Base-by-base conservation (phyloP, 2,113 vertebrate genomes). In the Psammodynastes pulverulentus region DNA sequence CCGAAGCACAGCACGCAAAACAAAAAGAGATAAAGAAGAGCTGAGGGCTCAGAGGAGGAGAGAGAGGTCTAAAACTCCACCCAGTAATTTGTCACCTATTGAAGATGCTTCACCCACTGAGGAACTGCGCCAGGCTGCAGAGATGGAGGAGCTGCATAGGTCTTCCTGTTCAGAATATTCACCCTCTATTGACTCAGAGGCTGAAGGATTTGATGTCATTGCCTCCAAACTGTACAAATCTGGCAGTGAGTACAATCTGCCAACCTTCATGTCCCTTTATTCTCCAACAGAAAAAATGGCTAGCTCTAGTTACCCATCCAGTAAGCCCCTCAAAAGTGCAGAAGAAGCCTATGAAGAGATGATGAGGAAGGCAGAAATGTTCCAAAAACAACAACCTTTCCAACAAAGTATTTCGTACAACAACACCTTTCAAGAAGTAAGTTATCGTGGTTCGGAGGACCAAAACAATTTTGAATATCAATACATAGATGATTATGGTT, bases 271-370 rank as follows among this genome's bases (percentile, higher is more conserved):
- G 97, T 99, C 99, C 2, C 98, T 99, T n/a, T 99, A 99, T 95
- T 99, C 99, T 2, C 99, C 99, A 0, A 99, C 99, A 0, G 99
- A 99, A 95, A 98, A 98, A 84, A 96, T 95, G 24, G 95, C 97
- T 15, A 54, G 96, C 88, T 93, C 97, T 67, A 95, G 97, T 10
- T 97, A 98, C 89, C 98, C 98, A 6, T 94, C 98, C 0, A 96
- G 96, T 96, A 99, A 99, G 96, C 98, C 98, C 86, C 96, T 99
- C 88, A 99, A 99, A 97, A 99, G 99, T 1, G 99, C 99, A 0
- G 99, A 99, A 95, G 99, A 99, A 94, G 99, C 99, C 86, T 99
- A 99, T 0, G 99, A 99, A 95, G 99, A 99, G 94, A 99, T 99
- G 98, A 99, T 99, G 99, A 98, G 98, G 91, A 99, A 99, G 95